These are phyloP conservation scores for Thunnus maccoyii DNA, from an alignment of 2,113 vertebrate genomes.

Conservation along the genomic window DNA sequence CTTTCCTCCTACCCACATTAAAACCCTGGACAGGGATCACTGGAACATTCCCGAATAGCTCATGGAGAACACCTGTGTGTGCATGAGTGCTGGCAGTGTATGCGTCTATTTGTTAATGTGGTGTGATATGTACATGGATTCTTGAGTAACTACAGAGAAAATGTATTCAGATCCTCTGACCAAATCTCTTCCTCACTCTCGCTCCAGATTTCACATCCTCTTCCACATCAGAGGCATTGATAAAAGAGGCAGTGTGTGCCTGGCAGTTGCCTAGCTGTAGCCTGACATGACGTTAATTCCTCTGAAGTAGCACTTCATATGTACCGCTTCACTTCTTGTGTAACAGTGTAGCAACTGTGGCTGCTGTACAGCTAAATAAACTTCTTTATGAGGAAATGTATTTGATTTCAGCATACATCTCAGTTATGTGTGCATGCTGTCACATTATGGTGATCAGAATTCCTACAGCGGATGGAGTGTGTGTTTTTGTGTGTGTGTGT, in stretches of 20 bases:
- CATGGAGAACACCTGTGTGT: conserved; percentile 79
- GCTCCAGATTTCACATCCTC: conserved; percentile 83
- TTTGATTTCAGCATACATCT: conserved; percentile 63
- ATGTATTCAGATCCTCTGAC: conserved; percentile 74
- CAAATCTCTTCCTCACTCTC: conserved; percentile 78
- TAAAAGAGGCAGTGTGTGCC: conserved; percentile 77
- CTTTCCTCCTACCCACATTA: conserved; percentile 79
- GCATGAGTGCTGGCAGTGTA: conserved; percentile 69
- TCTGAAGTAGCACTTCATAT: conserved; percentile 73
- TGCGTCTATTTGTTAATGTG: conserved; percentile 75
- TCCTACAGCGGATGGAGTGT: conserved; percentile 41
- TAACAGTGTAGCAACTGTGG: conserved; percentile 52
- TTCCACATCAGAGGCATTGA: conserved; percentile 74
- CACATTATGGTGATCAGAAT: conserved; percentile 53
- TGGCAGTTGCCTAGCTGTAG: conserved; percentile 42
- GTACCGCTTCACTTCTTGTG: conserved; percentile 58
- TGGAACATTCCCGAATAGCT: conserved; percentile 78
- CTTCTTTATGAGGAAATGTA: conserved; percentile 42
- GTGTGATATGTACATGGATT: conserved; percentile 82
- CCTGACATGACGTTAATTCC: conserved; percentile 75
- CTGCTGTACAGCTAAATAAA: conserved; percentile 62
- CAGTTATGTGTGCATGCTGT: conserved; percentile 46
- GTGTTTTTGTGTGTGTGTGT: conserved; percentile 39
- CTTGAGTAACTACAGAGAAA: conserved; percentile 73
- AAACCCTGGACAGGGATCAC: conserved; percentile 79